These are phyloP conservation scores for Litocranius walleri DNA, from an alignment of 2,113 vertebrate species.

Conservation along the genomic window DNA sequence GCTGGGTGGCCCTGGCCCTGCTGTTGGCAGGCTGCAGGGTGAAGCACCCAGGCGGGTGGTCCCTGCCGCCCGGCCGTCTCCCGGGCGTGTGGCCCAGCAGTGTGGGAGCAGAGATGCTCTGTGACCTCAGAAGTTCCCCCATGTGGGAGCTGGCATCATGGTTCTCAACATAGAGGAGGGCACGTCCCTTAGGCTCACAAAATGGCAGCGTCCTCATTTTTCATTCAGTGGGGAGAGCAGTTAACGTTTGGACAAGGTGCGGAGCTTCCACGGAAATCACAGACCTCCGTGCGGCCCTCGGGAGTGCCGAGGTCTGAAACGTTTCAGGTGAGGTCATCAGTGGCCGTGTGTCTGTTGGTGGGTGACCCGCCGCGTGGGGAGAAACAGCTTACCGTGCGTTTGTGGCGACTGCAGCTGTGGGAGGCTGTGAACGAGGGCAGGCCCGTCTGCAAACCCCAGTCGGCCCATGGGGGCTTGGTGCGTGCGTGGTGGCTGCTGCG, in stretches of 20 bases:
- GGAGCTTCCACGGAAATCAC: accelerated
- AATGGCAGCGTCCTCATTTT: accelerated
- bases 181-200: neutral
- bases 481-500: accelerated
- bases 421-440: accelerated
- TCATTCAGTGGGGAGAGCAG: too few relatives aligned
- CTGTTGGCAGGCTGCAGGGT: accelerated
- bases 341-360: accelerated
- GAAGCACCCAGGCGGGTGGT: accelerated
- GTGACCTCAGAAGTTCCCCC: accelerated
- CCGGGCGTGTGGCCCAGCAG: neutral
- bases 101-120: neutral
- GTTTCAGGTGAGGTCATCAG: accelerated
- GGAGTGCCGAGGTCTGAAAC: accelerated
- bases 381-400: accelerated
- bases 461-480: accelerated
- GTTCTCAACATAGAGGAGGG: too few relatives aligned
- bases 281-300: accelerated
- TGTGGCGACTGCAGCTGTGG: accelerated
- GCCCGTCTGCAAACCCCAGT: neutral
- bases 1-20: neutral
- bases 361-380: accelerated
- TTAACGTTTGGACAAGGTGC: accelerated
- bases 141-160: accelerated
- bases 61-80: neutral